Evolutionary conservation across 1,140 invertebrate species (phyloP), one percentile per base, ranked within the genome.

Genomic region (Phymorhynchus buccinoides): DNA sequence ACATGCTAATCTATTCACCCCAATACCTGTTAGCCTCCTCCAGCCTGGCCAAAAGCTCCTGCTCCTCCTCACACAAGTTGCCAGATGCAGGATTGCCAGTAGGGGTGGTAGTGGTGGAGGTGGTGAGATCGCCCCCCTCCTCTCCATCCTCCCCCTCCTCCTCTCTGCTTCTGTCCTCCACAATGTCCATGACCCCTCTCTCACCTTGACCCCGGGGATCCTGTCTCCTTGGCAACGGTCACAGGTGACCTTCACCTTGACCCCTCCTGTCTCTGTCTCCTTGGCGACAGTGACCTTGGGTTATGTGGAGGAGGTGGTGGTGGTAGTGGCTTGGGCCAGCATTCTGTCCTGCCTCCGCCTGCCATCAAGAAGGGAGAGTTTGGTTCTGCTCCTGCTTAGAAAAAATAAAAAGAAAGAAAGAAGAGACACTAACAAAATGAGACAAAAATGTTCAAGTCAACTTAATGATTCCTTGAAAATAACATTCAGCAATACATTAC

Each of bases 1-100:
- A 52, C 48, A 52, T 22, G 22, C 48, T 12, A 7, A 27, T 66
- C 18, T 6, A 66, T 66, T 16, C 62, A 66, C n/a, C 18, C 68
- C 7, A 88, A 92, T 90, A 96, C 96, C 95, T 96, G 93, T 98
- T 98, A 90, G 97, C 97, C 90, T 97, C 97, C 95, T 98, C 97
- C 95, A 98, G 95, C 93, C 97, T 98, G 92, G 96, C 97, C 90
- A 98, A 94, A 83, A 98, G 95, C 94, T 96, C 96, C 95, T 96
- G 95, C 93, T 97, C 96, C n/a, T 81, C 52, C 27, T 42, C 83
- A n/a, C 39, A 30, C 27, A 37, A 30, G 48, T 48, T 73, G 44
- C 12, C 22, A 35, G 48, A 39, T 3, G 9, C 39, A 2, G 44
- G 68, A 18, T 22, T 42, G 32, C 37, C 22, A n/a, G n/a, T n/a